phyloP scores from a whole-genome alignment of 2,797 vertebrate species.

The Odontamblyopus rebecca region DNA sequence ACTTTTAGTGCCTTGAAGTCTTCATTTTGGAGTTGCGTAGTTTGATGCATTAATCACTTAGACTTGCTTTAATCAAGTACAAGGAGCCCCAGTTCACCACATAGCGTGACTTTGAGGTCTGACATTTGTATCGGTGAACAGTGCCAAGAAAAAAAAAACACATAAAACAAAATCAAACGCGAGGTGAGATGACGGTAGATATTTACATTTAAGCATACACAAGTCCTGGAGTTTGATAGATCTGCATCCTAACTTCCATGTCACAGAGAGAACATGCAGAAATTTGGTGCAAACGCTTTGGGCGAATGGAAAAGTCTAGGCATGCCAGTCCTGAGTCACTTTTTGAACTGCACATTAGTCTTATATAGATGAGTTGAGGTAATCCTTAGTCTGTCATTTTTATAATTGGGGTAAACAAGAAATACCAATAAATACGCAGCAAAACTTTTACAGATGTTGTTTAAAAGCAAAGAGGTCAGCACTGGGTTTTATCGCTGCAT shows the following conservation, averaged over 20 bases:
- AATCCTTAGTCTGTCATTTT: conserved; percentile 47
- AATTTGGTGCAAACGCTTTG: conserved; percentile 41
- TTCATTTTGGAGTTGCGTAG: conserved; percentile 43
- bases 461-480: conserved; percentile 30
- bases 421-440: conserved; percentile 57
- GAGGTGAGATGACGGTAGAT: conserved; percentile 17
- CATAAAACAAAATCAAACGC: conserved; percentile 27
- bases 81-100: conserved; percentile 13
- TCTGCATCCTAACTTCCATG: conserved; percentile 39
- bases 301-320: conserved; percentile 49
- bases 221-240: conserved; percentile 35
- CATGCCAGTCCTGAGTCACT: conserved; percentile 56
- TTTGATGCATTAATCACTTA: conserved; percentile 65
- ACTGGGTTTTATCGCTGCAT: conserved; percentile 36
- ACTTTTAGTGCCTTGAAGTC: conserved; percentile 41
- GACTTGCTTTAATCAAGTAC: conserved; percentile 60
- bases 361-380: conserved; percentile 51
- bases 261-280: conserved; percentile 32
- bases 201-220: conserved; percentile 48
- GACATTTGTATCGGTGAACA: conserved; percentile 44
- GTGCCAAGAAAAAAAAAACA: conserved; percentile 29
- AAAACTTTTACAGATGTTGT: conserved; percentile 59
- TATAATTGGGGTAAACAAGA: conserved; percentile 58
- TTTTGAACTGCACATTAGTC: conserved; percentile 48
- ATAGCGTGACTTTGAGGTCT: conserved; percentile 36